Evolutionary conservation across 2,888 invertebrate species (phyloP), one percentile per base, ranked within the genome.

Genomic region (Deladenus siricidicola): DNA sequence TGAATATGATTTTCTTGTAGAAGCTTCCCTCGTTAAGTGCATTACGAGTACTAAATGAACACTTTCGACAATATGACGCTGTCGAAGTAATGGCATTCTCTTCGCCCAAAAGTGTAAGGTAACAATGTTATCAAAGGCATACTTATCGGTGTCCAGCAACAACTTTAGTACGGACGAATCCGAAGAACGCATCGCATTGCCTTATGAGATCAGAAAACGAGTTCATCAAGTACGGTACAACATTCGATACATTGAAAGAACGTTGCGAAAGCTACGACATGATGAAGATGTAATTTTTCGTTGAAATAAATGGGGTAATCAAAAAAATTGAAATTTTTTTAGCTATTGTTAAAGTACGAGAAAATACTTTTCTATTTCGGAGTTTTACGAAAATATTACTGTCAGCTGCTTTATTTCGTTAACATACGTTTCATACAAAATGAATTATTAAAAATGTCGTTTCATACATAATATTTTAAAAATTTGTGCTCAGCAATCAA

Each of bases 241-340:
- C 56, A 69, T 77, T 3, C 70, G 72, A 56, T 77, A 75, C 66
- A 74, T 77, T 24, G 74, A 76, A 4, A 64, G 69, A 19, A 70
- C 67, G 1, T 53, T 74, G 42, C 69, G 69, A 2, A 59, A 65
- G 30, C 48, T 61, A 26, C 50, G 75, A 42, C 68, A 63, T 39
- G 62, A 64, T 14, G 67, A 74, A 62, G 72, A 76, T 56, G 75
- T 75, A 55, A 2, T 34, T 14, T 10, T 34, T 34, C 39, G n/a
- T n/a, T 14, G 14, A 10, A 39, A 39, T 39, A 8, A 14, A 10
- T 39, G 39, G 39, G 39, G 10, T 54, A 6, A 48, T 19, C 17
- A n/a, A 34, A 19, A 21, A 17, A n/a, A 29, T 1, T 34, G 42
- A 45, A 23, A 43, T 51, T 49, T 19, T n/a, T n/a, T n/a, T n/a